Conservation (phyloP, 2,113 vertebrate genomes). For the Phylloscopus trochilus region DNA sequence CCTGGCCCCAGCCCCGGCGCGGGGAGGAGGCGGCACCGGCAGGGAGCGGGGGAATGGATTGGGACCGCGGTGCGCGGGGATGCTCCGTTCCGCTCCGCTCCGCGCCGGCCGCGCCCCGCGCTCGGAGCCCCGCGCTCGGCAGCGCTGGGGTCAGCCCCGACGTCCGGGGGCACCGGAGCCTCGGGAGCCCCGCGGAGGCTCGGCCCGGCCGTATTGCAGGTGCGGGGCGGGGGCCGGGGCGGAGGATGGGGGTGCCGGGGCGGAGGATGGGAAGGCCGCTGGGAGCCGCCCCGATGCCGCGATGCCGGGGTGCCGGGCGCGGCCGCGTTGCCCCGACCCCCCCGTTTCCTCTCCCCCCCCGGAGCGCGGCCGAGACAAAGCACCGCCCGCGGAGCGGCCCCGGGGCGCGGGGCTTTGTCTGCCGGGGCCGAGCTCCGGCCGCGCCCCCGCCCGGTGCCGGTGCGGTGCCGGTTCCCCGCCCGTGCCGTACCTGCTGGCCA, state of each 20-base stretch:
- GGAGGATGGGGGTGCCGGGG: background rate
- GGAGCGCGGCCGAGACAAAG: background rate
- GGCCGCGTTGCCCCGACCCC: background rate
- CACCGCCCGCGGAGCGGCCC: background rate
- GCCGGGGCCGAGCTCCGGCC: background rate
- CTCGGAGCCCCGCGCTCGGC: background rate
- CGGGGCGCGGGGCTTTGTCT: background rate
- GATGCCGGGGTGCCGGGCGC: background rate
- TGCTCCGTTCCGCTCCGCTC: background rate
- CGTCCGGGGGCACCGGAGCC: background rate
- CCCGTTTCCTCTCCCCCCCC: background rate
- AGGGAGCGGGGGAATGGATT: background rate
- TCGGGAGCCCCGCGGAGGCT: background rate
- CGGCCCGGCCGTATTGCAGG: background rate
- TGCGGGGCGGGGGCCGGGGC: background rate
- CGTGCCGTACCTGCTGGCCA: background rate
- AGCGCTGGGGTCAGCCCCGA: background rate
- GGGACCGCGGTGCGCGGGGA: background rate
- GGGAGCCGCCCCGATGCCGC: background rate
- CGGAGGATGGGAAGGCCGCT: background rate
- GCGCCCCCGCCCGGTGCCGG: background rate
- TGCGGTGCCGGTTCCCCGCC: background rate
- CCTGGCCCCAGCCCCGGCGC: background rate
- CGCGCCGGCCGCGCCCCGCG: background rate
- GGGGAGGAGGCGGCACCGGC: background rate